These are phyloP conservation scores for Pantelozetes paolii DNA, from an alignment of 2,888 invertebrate genomes.

Conservation along the genomic window DNA sequence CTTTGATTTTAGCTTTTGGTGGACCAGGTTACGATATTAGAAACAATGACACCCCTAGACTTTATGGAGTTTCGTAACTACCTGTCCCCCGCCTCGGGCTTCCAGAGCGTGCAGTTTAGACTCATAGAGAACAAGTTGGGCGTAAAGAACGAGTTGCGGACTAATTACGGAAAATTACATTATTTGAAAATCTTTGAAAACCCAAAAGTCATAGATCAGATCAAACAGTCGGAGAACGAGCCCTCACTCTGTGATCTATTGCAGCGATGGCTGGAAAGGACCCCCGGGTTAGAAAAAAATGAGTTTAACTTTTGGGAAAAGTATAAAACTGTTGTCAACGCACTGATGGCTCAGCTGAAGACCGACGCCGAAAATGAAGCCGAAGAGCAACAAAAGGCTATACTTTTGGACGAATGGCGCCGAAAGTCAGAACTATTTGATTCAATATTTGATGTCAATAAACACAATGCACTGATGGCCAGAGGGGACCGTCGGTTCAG, in stretches of 20 bases:
- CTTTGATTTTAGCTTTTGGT: constrained; percentile 69
- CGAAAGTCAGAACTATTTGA: constrained; percentile 68
- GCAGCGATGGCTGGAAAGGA: constrained; percentile 86
- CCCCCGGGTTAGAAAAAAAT: constrained; percentile 75
- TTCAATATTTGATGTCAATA: constrained; percentile 77
- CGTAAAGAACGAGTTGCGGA: constrained; percentile 68
- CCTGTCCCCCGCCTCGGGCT: constrained; percentile 91
- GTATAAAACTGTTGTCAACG: constrained; percentile 62
- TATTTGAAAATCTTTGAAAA: constrained; percentile 80
- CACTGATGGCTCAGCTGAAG: constrained; percentile 66
- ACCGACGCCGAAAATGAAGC: constrained; percentile 62
- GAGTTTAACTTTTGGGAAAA: constrained; percentile 94
- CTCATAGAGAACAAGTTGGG: constrained; percentile 89
- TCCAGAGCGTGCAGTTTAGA: constrained; percentile 94
- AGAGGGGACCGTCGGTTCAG: constrained; percentile 81
- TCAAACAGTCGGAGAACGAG: constrained; percentile 70
- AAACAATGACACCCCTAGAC: constrained; percentile 98
- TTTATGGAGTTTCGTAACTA: constrained; percentile 92
- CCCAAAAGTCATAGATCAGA: constrained; percentile 60
- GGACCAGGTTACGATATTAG: constrained; percentile 94
- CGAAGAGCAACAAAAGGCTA: constrained; percentile 50
- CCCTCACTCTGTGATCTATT: constrained; percentile 80
- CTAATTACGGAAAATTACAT: constrained; percentile 82
- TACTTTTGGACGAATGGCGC: constrained; percentile 32
- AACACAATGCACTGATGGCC: constrained; percentile 75